Evolutionary conservation across 2,113 vertebrate genomes (phyloP), one percentile per base, ranked within the genome.

Genomic region (Hyaena hyaena): DNA sequence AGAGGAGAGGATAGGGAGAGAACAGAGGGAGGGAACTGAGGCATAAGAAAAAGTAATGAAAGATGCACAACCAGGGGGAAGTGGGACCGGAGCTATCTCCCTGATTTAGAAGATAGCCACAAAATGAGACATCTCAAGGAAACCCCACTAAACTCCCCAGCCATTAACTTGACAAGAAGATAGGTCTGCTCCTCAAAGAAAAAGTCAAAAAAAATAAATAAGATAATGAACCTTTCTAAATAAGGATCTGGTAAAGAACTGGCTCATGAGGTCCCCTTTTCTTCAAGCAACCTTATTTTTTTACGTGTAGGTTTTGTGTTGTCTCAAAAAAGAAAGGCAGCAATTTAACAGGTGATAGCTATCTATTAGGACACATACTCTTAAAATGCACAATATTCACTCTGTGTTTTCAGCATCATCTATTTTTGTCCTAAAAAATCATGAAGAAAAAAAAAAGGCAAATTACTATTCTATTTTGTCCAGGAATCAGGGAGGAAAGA

Each of bases 221-320:
- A 88, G n/a, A 21, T 3, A 10, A 11, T 7, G n/a, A 50, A 10
- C 4, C 23, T 90, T 79, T 23, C 55, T n/a, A 66, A 35, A 15
- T 15, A 81, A 65, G 48, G 4, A 2, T 0, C 2, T 7, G 0
- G 33, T 35, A 9, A 93, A 35, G 68, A 3, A 10, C 1, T 65
- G 10, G 80, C 43, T 48, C 10, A 21, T 71, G 35, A 2, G 10
- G 21, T 26, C 55, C 10, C 12, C 31, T 50, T 33, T 68, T 28
- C 73, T 35, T 26, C 9, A 12, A 0, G 8, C 0, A 0, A 16
- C 45, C 35, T 21, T 21, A 50, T 1, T 35, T 26, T 43, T 19
- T 92, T 23, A 10, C 2, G 3, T 11, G 5, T 4, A 58, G 15
- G 10, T 88, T 89, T 48, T 26, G 10, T 45, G 21, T 10, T 43